These are phyloP conservation scores for Pseudococcus jackbeardsleyi DNA, from an alignment of 2,888 invertebrate genomes.

Conservation along the genomic window DNA sequence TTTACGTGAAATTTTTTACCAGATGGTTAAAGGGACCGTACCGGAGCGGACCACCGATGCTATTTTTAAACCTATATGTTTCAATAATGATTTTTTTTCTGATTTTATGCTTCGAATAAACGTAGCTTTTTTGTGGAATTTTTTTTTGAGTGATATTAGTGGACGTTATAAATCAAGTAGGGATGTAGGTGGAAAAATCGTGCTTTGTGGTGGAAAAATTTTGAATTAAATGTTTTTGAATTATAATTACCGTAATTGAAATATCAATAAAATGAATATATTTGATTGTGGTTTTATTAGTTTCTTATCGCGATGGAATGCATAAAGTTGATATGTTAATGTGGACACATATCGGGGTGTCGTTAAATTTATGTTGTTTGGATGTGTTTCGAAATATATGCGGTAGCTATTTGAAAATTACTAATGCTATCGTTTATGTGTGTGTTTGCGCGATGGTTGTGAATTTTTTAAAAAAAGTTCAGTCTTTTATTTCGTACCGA, in stretches of 20 bases:
- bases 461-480: neutral
- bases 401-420: neutral
- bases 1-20: conserved; percentile 23
- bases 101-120: neutral
- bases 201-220: neutral
- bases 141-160: neutral
- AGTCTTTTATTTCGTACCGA: neutral
- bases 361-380: conserved; percentile 46
- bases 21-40: neutral
- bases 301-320: neutral
- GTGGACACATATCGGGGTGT: conserved; percentile 4
- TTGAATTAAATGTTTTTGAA: neutral
- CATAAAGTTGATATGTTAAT: neutral
- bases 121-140: neutral
- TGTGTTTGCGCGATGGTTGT: neutral
- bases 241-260: neutral
- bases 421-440: neutral
- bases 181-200: neutral
- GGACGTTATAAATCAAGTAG: neutral
- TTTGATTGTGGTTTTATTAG: conserved; percentile 24
- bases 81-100: neutral
- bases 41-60: neutral
- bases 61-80: neutral
- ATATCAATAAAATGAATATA: conserved; percentile 26
- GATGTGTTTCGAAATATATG: neutral